phyloP scores from a whole-genome alignment of 2,888 invertebrate species.

The Papilio elwesi region DNA sequence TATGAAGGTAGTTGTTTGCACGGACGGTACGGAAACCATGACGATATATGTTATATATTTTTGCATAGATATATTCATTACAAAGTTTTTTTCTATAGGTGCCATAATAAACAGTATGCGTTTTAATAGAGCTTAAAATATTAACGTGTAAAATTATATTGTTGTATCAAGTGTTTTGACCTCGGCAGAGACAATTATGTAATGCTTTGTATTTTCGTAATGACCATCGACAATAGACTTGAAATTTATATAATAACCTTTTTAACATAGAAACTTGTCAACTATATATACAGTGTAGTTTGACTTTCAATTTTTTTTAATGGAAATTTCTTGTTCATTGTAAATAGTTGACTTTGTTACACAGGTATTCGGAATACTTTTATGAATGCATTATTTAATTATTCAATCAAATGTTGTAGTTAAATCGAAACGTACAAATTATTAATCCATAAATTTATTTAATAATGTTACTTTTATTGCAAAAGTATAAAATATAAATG shows the following conservation, averaged over 20 bases:
- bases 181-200: neutral
- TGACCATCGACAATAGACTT: constrained; percentile 1
- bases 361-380: neutral
- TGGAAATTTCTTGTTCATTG: neutral
- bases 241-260: neutral
- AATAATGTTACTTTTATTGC: constrained; percentile 14
- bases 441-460: constrained; percentile 26
- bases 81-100: constrained; percentile 29
- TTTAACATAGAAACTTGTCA: neutral
- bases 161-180: neutral
- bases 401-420: constrained; percentile 17
- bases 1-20: neutral
- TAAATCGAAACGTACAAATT: constrained; percentile 28
- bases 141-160: constrained; percentile 22
- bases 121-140: constrained; percentile 30
- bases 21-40: neutral
- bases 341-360: no score
- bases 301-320: neutral
- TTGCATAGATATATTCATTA: constrained; percentile 27
- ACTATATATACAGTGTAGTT: neutral
- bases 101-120: constrained; percentile 34
- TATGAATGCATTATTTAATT: constrained; percentile 15
- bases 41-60: constrained; percentile 34
- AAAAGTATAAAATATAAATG: neutral
- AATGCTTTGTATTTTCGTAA: neutral